Conservation (phyloP, 1,140 invertebrate genomes). For the Drosophila teissieri region DNA sequence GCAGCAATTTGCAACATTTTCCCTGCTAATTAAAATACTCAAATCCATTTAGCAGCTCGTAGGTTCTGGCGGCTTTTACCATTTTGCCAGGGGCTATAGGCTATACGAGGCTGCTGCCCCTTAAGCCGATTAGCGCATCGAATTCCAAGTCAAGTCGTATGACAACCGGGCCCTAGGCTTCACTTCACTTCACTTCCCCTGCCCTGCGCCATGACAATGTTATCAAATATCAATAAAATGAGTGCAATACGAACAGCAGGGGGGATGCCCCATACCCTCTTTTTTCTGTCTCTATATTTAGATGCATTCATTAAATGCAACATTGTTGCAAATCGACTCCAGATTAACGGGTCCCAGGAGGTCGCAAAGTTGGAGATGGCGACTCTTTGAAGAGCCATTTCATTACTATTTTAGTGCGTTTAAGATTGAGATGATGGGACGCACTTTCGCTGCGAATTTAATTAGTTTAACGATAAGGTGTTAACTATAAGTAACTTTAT, state of each 20-base stretch:
- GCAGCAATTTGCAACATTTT: slow-evolving; percentile 67
- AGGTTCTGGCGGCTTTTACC: neutral
- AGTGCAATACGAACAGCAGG: slow-evolving; percentile 35
- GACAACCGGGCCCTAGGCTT: slow-evolving; percentile 32
- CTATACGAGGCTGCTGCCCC: slow-evolving; percentile 24
- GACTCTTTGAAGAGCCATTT: neutral
- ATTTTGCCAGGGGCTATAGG: neutral
- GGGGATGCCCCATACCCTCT: slow-evolving; percentile 5
- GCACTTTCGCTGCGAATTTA: neutral
- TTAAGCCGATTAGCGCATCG: slow-evolving; percentile 62
- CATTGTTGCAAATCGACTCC: slow-evolving; percentile 62
- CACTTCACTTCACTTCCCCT: neutral
- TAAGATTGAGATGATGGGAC: neutral
- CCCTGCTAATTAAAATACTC: slow-evolving; percentile 73
- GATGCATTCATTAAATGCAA: slow-evolving; percentile 48
- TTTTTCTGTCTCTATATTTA: slow-evolving; percentile 50
- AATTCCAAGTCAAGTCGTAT: slow-evolving; percentile 47
- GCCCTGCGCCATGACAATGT: slow-evolving; percentile 56
- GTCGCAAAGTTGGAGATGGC: slow-evolving; percentile 2
- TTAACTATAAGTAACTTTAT: neutral
- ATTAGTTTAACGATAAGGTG: neutral
- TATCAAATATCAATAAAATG: slow-evolving; percentile 78
- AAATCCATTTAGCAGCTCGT: slow-evolving; percentile 71
- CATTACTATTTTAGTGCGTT: slow-evolving; percentile 6
- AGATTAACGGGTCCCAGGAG: slow-evolving; percentile 59